Evolutionary conservation across 1,140 invertebrate genomes (phyloP), one percentile per base, ranked within the genome.

Genomic region (Diabrotica virgifera): DNA sequence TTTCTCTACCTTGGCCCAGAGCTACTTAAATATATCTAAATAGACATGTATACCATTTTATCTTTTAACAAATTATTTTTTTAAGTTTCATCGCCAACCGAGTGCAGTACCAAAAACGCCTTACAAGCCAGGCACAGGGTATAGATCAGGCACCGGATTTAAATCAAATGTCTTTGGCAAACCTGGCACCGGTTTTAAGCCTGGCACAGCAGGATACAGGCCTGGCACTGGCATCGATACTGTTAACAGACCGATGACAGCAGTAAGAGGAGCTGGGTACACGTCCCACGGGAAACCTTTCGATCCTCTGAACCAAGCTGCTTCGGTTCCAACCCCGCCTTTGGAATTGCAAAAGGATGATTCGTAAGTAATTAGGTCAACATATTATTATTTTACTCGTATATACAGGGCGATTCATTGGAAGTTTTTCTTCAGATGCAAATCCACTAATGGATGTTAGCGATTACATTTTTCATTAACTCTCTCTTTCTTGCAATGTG

Each of bases 251-350:
- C 96, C 96, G 8, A 95, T 97, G 85, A 98, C 97, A 9, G 96
- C 96, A 14, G 92, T 98, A n/a, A 83, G 92, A 63, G 96, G 93
- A 9, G 96, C 94, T 51, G 96, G 97, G 5, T 98, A 95, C 77
- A 96, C 93, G 5, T 86, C 85, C 64, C 80, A 79, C 53, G 82
- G 79, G 66, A 85, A 85, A 72, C 83, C 82, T 68, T 94, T 94
- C 80, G 92, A 95, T 81, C 91, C 92, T 11, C 79, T 94, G 46
- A 89, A 91, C 76, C 89, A 91, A 78, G 83, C 85, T 52, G 81
- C 83, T 40, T 83, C 83, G 11, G 76, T 81, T 6, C 75, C 79
- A 13, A 71, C 79, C 12, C 84, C 85, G 65, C 81, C 84, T 12
- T 80, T 89, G 12, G 90, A 89, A 70, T 80, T 82, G 36, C 89